Conservation (phyloP, 2,888 invertebrate genomes). For the Acanthoscelides obtectus region DNA sequence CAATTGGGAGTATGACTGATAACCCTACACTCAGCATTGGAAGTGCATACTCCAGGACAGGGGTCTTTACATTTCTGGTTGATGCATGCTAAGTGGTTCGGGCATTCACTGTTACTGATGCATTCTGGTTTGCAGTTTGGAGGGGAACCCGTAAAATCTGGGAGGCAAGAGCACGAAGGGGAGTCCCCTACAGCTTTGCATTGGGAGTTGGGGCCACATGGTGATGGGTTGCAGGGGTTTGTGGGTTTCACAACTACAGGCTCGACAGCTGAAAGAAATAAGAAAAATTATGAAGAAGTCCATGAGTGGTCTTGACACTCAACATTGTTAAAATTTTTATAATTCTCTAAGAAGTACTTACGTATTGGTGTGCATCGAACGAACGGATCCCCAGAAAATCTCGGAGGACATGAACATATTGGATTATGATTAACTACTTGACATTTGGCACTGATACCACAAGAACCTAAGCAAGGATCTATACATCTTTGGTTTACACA, state of each 20-base stretch:
- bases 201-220: constrained; percentile 75
- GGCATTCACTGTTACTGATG: constrained; percentile 70
- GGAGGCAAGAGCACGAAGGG: constrained; percentile 71
- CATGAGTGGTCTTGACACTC: neutral
- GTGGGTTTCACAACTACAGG: constrained; percentile 43
- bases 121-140: constrained; percentile 79
- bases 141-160: constrained; percentile 63
- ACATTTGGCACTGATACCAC: constrained; percentile 70
- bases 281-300: neutral
- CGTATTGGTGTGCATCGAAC: constrained; percentile 56
- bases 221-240: constrained; percentile 72
- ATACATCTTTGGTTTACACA: constrained; percentile 76
- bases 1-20: constrained; percentile 72
- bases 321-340: neutral
- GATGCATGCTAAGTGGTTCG: constrained; percentile 64
- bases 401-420: constrained; percentile 66
- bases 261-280: constrained; percentile 22
- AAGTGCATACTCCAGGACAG: constrained; percentile 66
- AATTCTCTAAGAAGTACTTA: constrained; percentile 13
- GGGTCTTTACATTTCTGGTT: constrained; percentile 75
- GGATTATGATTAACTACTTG: constrained; percentile 77
- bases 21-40: constrained; percentile 69
- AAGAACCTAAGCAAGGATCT: constrained; percentile 79
- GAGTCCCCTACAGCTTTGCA: constrained; percentile 63
- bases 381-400: constrained; percentile 73